Conservation (phyloP, 2,888 invertebrate species). For the Mesoligia furuncula region DNA sequence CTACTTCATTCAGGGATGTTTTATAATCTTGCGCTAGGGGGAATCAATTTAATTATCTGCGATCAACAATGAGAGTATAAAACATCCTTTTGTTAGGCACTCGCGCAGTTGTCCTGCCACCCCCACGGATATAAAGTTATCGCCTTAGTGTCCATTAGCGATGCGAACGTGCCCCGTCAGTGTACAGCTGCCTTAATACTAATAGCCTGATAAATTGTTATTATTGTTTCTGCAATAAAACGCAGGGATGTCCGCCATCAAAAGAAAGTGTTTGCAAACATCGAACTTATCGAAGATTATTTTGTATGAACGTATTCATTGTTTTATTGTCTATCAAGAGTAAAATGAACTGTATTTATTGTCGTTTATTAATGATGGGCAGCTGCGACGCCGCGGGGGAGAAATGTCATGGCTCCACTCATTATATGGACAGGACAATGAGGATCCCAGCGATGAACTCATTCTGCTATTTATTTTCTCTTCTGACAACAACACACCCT, state of each 20-base stretch:
- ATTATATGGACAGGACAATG: slow-evolving; percentile 74
- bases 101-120: slow-evolving; percentile 53
- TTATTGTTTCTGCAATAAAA: slow-evolving; percentile 63
- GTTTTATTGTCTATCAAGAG: slow-evolving; percentile 64
- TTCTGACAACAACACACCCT: slow-evolving; percentile 50
- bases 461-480: slow-evolving; percentile 73
- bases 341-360: slow-evolving; percentile 73
- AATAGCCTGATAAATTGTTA: slow-evolving; percentile 66
- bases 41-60: slow-evolving; percentile 70
- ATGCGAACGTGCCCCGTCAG: slow-evolving; percentile 66
- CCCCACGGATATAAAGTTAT: slow-evolving; percentile 67
- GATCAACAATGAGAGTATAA: slow-evolving; percentile 58
- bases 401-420: slow-evolving; percentile 79
- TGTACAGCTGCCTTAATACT: slow-evolving; percentile 69
- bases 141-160: slow-evolving; percentile 73
- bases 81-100: slow-evolving; percentile 60
- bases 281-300: slow-evolving; percentile 42
- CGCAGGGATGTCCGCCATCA: slow-evolving; percentile 38
- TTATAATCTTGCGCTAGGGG: slow-evolving; percentile 51
- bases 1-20: slow-evolving; percentile 34
- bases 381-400: slow-evolving; percentile 80
- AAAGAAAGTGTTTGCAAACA: slow-evolving; percentile 59
- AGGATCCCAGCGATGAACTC: slow-evolving; percentile 75
- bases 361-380: slow-evolving; percentile 74
- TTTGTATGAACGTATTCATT: slow-evolving; percentile 50